Evolutionary conservation across 2,113 vertebrate species (phyloP).

Genomic region (Mus pahari): DNA sequence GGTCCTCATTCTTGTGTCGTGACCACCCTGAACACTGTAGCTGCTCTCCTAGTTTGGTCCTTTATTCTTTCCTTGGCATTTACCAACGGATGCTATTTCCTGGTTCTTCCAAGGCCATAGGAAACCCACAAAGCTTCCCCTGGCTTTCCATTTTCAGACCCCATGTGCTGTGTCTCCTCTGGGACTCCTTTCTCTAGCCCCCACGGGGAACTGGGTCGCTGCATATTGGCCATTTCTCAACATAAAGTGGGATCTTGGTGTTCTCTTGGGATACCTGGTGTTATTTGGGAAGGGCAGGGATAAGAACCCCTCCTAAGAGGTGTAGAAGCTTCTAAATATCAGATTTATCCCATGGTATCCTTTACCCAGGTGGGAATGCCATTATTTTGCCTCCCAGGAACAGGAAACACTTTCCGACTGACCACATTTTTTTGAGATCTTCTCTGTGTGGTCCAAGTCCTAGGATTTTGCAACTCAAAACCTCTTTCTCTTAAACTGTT

Average conservation of each 20-base stretch:
- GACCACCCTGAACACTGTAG: neutral
- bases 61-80: neutral
- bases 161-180: neutral
- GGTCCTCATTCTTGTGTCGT: neutral
- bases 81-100: neutral
- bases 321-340: neutral
- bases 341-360: neutral
- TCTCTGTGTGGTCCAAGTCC: conserved; percentile 62
- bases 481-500: conserved; percentile 13
- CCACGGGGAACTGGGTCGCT: neutral
- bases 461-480: conserved; percentile 65
- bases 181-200: neutral
- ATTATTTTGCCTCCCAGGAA: neutral
- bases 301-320: neutral
- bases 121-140: neutral
- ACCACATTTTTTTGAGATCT: conserved; percentile 59
- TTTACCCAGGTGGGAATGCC: neutral
- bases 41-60: neutral
- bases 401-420: conserved; percentile 11
- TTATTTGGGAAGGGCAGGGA: neutral
- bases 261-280: neutral
- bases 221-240: neutral
- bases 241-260: neutral
- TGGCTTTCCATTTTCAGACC: neutral
- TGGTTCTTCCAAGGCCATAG: neutral